phyloP scores from a whole-genome alignment of 1,140 invertebrate species.

The Drosophila truncata region DNA sequence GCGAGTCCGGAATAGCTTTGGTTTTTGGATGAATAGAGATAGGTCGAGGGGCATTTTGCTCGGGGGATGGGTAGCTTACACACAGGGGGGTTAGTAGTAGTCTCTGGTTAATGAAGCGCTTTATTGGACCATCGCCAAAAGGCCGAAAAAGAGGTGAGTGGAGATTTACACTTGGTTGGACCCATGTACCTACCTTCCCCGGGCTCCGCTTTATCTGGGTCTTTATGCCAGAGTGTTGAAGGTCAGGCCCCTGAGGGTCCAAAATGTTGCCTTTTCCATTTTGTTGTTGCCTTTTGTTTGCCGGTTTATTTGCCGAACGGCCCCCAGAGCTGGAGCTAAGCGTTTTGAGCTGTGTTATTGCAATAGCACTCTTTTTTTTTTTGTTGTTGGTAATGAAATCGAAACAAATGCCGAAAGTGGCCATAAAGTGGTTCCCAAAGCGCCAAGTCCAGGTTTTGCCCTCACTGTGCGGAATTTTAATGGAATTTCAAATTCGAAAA shows the following conservation, averaged over 20 bases:
- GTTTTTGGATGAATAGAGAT: constrained; percentile 39
- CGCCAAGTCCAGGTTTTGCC: not conserved
- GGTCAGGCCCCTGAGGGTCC: constrained; percentile 53
- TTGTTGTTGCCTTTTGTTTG: constrained; percentile 21
- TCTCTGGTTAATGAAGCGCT: constrained; percentile 68
- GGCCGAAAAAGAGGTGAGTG: constrained; percentile 55
- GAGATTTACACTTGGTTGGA: constrained; percentile 35
- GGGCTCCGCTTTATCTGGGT: constrained; percentile 21
- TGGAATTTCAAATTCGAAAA: not conserved
- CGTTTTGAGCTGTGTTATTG: constrained; percentile 66
- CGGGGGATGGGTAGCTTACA: not conserved
- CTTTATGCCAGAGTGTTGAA: constrained; percentile 43
- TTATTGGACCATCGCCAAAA: constrained; percentile 58
- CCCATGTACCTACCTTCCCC: not conserved
- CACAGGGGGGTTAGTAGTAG: constrained; percentile 6
- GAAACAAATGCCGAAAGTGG: constrained; percentile 42
- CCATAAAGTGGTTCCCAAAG: constrained; percentile 30
- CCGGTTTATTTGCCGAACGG: constrained; percentile 35
- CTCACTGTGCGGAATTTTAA: constrained; percentile 8
- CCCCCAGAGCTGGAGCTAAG: constrained; percentile 22
- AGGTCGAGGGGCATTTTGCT: constrained; percentile 32
- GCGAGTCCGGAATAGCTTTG: constrained; percentile 29
- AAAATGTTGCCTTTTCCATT: constrained; percentile 19
- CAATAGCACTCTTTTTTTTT: constrained; percentile 52
- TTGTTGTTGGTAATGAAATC: constrained; percentile 61